Percentiles rank a stretch among this genome's conserved stretches.
phyloP scores from a whole-genome alignment of 2,113 vertebrate genomes.

The Ibidorhyncha struthersii region DNA sequence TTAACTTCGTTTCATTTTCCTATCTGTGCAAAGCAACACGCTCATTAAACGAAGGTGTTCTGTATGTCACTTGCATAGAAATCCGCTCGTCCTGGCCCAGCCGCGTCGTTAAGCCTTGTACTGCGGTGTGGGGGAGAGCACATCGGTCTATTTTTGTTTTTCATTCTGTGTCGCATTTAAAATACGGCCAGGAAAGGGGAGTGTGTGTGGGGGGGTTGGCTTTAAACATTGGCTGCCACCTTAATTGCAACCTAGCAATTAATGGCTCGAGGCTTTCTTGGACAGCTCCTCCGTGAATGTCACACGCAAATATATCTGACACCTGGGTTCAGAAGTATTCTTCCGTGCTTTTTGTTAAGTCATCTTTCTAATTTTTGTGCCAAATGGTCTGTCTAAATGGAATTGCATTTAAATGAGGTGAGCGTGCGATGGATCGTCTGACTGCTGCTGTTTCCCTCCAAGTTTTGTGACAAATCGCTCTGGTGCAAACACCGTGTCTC shows the following conservation, averaged over 20 bases:
- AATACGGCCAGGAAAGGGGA: not conserved
- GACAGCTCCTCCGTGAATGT: not conserved
- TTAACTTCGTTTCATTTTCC: not conserved
- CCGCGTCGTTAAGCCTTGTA: not conserved
- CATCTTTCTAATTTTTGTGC: slow-evolving; percentile 7
- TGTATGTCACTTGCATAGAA: not conserved
- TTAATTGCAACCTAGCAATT: slow-evolving; percentile 3
- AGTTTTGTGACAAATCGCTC: not conserved
- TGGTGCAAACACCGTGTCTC: not conserved
- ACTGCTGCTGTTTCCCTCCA: not conserved
- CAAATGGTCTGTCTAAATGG: slow-evolving; percentile 31
- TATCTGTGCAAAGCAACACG: not conserved
- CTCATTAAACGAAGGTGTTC: not conserved
- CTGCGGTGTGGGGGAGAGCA: not conserved
- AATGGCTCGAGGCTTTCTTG: slow-evolving; percentile 1
- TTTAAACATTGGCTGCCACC: slow-evolving; percentile 3
- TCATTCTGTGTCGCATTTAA: not conserved
- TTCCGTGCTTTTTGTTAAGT: slow-evolving; percentile 9
- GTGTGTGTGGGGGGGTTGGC: fast-evolving
- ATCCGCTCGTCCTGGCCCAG: not conserved
- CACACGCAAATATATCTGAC: not conserved
- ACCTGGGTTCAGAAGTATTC: not conserved
- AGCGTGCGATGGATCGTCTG: not conserved
- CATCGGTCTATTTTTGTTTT: not conserved
- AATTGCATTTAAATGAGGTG: slow-evolving; percentile 47